Percentiles rank a stretch among this genome's conserved stretches.
Evolutionary conservation across 2,113 vertebrate species (phyloP).

Genomic region (Camelus bactrianus): DNA sequence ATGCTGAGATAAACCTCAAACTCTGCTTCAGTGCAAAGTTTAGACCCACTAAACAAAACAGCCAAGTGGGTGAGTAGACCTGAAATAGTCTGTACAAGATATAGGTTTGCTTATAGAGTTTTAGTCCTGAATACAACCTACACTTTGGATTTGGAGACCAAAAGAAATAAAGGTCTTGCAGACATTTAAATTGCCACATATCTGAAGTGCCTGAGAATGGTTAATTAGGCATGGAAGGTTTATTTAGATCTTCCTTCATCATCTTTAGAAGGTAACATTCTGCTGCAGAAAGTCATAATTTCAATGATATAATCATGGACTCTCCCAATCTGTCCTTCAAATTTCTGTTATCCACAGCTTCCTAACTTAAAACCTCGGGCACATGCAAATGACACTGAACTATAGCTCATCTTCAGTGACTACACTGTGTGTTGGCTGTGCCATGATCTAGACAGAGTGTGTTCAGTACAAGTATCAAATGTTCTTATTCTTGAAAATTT

Average conservation of each 20-base stretch:
- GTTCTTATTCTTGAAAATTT: neutral
- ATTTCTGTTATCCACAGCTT: neutral
- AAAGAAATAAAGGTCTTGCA: neutral
- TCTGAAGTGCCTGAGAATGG: neutral
- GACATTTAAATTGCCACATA: neutral
- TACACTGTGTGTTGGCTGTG: accelerated
- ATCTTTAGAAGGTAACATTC: neutral
- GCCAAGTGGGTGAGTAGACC: slow-evolving; percentile 90
- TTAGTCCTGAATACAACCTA: neutral
- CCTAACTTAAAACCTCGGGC: neutral
- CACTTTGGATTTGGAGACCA: neutral
- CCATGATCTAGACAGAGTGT: neutral
- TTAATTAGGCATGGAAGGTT: neutral
- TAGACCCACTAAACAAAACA: slow-evolving; percentile 88
- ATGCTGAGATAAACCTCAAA: slow-evolving; percentile 88
- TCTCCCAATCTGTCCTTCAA: neutral
- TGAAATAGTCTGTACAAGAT: neutral
- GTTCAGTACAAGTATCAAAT: neutral
- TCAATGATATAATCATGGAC: neutral
- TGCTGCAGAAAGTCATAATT: neutral
- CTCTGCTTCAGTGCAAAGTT: slow-evolving; percentile 92
- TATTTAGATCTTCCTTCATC: neutral
- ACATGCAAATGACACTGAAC: too few relatives aligned
- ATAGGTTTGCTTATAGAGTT: neutral
- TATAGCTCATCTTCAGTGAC: accelerated